Evolutionary conservation across 2,797 vertebrate species (phyloP).

Genomic region (Salmo trutta): DNA sequence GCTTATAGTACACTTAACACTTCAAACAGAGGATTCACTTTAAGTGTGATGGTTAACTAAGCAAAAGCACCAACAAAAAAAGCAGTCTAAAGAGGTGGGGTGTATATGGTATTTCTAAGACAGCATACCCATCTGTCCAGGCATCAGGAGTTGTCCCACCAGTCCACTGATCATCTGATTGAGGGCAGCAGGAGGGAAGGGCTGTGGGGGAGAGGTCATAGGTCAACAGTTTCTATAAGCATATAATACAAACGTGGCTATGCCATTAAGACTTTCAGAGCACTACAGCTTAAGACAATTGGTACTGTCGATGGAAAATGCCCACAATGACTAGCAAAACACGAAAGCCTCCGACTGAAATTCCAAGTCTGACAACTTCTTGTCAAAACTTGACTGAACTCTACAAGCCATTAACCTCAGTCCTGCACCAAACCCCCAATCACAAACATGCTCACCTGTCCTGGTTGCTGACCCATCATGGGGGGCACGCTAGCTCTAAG

Average conservation of each 20-base stretch:
- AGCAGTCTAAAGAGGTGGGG: background rate
- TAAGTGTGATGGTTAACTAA: no score
- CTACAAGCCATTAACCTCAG: background rate
- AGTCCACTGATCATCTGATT: constrained; percentile 93
- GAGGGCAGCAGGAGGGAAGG: constrained; percentile 81
- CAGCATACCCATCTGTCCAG: constrained; percentile 81
- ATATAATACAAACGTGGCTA: no score
- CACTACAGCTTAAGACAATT: no score
- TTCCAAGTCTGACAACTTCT: background rate
- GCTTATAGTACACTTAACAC: background rate
- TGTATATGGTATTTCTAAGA: background rate
- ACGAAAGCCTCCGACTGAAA: background rate
- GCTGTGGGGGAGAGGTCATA: constrained; percentile 42
- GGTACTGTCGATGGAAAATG: no score
- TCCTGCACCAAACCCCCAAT: background rate
- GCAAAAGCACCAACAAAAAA: background rate
- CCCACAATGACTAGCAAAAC: background rate
- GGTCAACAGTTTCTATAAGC: background rate
- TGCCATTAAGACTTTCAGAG: no score
- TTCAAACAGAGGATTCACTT: no score
- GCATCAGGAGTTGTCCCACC: constrained; percentile 88
- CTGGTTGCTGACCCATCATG: constrained; percentile 68
- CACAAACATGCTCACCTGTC: constrained; percentile 61
- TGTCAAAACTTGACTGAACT: background rate
- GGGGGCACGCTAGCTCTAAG: constrained; percentile 76